Base-by-base conservation (phyloP, 2,797 vertebrate species). In the Crocidura indochinensis region DNA sequence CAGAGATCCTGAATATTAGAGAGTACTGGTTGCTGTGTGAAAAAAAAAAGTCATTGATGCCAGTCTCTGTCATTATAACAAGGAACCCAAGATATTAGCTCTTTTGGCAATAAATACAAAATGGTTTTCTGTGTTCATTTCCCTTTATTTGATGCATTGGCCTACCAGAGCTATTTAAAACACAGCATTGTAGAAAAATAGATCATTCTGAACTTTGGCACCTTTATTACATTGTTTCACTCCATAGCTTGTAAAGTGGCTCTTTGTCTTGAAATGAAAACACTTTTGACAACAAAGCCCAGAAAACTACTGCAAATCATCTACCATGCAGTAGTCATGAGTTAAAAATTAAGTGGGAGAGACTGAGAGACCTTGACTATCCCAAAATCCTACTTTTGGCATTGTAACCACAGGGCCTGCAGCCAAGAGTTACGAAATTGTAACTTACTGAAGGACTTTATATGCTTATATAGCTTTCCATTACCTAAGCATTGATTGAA, bases 41-140 rank as follows among this genome's bases (percentile, higher is more conserved):
- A 90, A 73, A 88, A 62, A 27, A 38, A 38, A 38, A 27, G 79
- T 3, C n/a, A 26, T 94, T 62, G 81, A 93, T 91, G 86, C 88
- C 74, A 89, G n/a, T 20, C 88, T 87, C 69, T 83, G 89, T 24
- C 76, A 90, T 47, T 86, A 14, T 94, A 89, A 92, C 9, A 56
- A 87, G 94, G 46, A 96, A 51, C 9, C 56, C 14, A 0, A 6
- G 44, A 11, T 91, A 77, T 46, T 78, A 76, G 38, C 17, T 2
- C 72, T 69, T 75, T 84, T 87, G 84, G 27, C 51, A 73, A 93
- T 76, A 56, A 94, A 90, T 72, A 91, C 77, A 76, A 72, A 68
- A 46, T 38, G 7, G 22, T 46, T 78, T 90, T 84, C 22, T 5
- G 49, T 88, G 91, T 84, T 53, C 62, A 90, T 91, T 72, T 74